Conservation (phyloP, 1,140 invertebrate species). For the Gonatopus flavifemur region DNA sequence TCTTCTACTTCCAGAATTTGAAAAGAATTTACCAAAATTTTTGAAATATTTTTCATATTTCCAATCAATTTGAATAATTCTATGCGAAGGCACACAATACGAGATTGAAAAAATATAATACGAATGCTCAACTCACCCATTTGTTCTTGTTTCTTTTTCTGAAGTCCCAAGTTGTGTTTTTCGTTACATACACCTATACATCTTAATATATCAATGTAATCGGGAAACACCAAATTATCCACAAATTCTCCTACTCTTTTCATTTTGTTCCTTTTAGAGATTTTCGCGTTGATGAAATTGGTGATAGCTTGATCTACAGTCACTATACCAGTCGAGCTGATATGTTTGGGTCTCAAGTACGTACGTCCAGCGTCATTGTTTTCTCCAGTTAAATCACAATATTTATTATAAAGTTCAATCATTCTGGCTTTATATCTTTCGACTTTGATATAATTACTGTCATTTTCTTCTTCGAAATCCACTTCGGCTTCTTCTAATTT, state of each 20-base stretch:
- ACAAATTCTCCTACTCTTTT: constrained; percentile 19
- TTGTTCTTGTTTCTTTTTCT: constrained; percentile 42
- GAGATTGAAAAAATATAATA: too few relatives aligned
- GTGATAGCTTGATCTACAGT: constrained; percentile 61
- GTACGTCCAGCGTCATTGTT: constrained; percentile 54
- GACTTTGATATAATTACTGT: constrained; percentile 59
- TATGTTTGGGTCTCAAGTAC: constrained; percentile 51
- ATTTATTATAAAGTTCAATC: constrained; percentile 54
- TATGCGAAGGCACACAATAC: too few relatives aligned
- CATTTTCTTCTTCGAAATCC: constrained; percentile 46
- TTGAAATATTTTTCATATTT: too few relatives aligned
- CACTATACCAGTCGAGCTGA: constrained; percentile 51
- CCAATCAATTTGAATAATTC: too few relatives aligned
- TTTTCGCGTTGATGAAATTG: constrained; percentile 53
- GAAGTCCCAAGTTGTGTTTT: constrained; percentile 47
- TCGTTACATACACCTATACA: constrained; percentile 54
- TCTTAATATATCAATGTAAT: constrained; percentile 62
- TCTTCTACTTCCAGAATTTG: too few relatives aligned
- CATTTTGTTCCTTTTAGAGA: constrained; percentile 44
- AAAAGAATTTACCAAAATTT: too few relatives aligned
- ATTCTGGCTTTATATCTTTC: constrained; percentile 57
- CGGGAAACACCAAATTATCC: constrained; percentile 55
- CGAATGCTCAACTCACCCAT: constrained; percentile 48
- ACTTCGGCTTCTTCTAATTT: constrained; percentile 50
- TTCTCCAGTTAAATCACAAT: constrained; percentile 59